Conservation (phyloP, 2,888 invertebrate species). For the Eupeodes luniger region DNA sequence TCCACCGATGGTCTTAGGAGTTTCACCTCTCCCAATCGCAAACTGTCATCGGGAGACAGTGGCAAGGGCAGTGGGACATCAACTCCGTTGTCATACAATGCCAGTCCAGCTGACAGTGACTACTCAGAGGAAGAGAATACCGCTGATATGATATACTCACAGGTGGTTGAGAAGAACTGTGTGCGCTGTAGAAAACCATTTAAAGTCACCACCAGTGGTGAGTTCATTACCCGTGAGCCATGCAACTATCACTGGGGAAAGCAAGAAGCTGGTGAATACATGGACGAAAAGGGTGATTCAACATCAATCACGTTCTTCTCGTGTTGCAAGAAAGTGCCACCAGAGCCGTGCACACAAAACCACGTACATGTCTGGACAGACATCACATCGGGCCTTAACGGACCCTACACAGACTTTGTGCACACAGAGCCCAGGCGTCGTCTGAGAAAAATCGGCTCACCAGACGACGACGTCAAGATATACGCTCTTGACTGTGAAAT, state of each 20-base stretch:
- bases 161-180: slow-evolving; percentile 86
- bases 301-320: slow-evolving; percentile 66
- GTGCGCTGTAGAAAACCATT: slow-evolving; percentile 90
- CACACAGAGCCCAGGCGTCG: slow-evolving; percentile 84
- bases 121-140: slow-evolving; percentile 79
- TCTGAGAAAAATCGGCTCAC: slow-evolving; percentile 77
- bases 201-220: slow-evolving; percentile 88
- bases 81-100: slow-evolving; percentile 85
- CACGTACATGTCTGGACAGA: slow-evolving; percentile 92
- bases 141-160: slow-evolving; percentile 77
- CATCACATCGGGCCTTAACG: slow-evolving; percentile 88
- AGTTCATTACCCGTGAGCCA: slow-evolving; percentile 89
- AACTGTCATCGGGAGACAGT: slow-evolving; percentile 84
- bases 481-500: slow-evolving; percentile 98
- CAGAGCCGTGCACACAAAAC: slow-evolving; percentile 87
- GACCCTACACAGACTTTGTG: slow-evolving; percentile 89
- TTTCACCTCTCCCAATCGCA: slow-evolving; percentile 50
- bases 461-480: slow-evolving; percentile 81
- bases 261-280: slow-evolving; percentile 85
- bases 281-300: slow-evolving; percentile 80
- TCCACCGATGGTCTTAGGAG: slow-evolving; percentile 79
- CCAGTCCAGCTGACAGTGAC: slow-evolving; percentile 84
- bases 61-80: slow-evolving; percentile 86
- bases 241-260: slow-evolving; percentile 97
- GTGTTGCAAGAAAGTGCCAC: slow-evolving; percentile 64